Percentiles rank a stretch among this genome's conserved stretches.
These are phyloP conservation scores for Iguana delicatissima DNA, from an alignment of 2,797 vertebrate genomes.

Conservation along the genomic window DNA sequence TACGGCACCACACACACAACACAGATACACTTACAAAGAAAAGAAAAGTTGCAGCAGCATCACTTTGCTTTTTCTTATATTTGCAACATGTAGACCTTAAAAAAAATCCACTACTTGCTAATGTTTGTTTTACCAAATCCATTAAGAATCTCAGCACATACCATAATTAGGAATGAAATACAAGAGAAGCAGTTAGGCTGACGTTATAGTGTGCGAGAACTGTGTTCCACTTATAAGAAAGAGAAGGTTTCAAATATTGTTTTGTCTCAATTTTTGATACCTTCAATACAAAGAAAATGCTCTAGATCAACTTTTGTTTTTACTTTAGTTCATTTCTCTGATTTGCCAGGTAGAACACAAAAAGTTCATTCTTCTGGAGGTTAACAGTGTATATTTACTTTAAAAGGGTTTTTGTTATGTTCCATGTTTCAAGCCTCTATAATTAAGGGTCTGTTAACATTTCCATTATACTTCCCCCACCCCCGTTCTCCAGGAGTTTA, in stretches of 20 bases:
- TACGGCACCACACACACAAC: background rate
- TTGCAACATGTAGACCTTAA: conserved; percentile 43
- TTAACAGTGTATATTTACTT: conserved; percentile 44
- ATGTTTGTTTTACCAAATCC: conserved; percentile 56
- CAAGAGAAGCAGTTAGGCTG: conserved; percentile 17
- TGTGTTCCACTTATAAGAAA: conserved; percentile 37
- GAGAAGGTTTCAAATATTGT: conserved; percentile 52
- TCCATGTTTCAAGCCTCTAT: conserved; percentile 28
- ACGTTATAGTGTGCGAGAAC: conserved; percentile 53
- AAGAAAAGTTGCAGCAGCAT: conserved; percentile 49
- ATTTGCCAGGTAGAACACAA: conserved; percentile 44
- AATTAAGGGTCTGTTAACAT: conserved; percentile 49
- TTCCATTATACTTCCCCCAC: conserved; percentile 51
- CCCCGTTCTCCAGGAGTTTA: conserved; percentile 68
- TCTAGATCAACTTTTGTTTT: conserved; percentile 36
- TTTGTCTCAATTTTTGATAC: conserved; percentile 44
- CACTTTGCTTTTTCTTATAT: conserved; percentile 51
- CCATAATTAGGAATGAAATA: conserved; percentile 52
- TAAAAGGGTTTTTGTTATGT: conserved; percentile 33
- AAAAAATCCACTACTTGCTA: conserved; percentile 43
- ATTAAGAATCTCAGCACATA: conserved; percentile 52
- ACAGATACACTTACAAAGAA: background rate
- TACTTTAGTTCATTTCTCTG: conserved; percentile 48
- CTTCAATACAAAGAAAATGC: conserved; percentile 21
- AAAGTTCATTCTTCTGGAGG: conserved; percentile 28